These are phyloP conservation scores for Apodemia mormo DNA, from an alignment of 2,888 invertebrate species.

Conservation along the genomic window DNA sequence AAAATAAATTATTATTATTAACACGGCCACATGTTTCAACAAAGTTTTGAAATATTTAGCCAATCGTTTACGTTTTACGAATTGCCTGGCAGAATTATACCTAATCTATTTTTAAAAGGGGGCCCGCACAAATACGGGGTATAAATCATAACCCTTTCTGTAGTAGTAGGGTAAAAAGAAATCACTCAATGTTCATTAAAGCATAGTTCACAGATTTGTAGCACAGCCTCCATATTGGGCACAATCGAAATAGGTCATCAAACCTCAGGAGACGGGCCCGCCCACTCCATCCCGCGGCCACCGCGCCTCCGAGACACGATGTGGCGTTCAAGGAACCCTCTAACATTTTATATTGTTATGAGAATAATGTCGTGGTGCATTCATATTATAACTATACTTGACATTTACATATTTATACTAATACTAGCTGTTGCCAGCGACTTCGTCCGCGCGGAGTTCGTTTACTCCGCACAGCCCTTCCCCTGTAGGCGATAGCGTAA, in stretches of 20 bases:
- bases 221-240: background rate
- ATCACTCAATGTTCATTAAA: slow-evolving; percentile 2
- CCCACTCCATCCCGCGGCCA: slow-evolving; percentile 31
- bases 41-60: no score
- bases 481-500: no score
- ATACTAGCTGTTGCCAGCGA: no score
- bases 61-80: no score
- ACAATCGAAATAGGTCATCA: slow-evolving; percentile 37
- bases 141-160: no score
- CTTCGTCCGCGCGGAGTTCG: no score
- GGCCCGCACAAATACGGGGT: no score
- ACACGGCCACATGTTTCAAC: no score
- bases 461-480: no score
- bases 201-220: slow-evolving; percentile 13
- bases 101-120: no score
- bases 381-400: background rate
- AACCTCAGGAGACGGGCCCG: slow-evolving; percentile 34
- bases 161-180: background rate
- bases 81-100: no score
- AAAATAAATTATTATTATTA: no score
- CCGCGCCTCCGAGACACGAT: background rate
- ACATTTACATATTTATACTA: background rate
- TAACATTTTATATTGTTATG: slow-evolving; percentile 10
- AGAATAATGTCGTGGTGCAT: background rate
- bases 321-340: background rate